These are phyloP conservation scores for Elgaria multicarinata DNA, from an alignment of 2,113 vertebrate species.

Conservation along the genomic window DNA sequence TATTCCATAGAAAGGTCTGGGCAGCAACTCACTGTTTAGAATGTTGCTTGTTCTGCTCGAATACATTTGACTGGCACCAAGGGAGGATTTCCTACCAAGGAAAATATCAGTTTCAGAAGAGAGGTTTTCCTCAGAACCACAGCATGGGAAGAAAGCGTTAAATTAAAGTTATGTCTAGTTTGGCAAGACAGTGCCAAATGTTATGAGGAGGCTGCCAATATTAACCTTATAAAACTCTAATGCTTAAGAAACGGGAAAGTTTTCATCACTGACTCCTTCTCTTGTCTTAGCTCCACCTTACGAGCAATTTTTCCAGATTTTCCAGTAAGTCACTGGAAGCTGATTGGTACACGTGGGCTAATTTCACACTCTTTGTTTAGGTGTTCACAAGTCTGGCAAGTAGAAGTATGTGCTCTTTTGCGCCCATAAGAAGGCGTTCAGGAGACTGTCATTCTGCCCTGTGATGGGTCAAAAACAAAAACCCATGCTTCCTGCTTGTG, in stretches of 20 bases:
- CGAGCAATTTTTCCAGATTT: conserved; percentile 67
- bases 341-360: conserved; percentile 62
- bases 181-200: not conserved
- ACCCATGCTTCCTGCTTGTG: not conserved
- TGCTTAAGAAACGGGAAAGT: conserved; percentile 28
- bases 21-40: not conserved
- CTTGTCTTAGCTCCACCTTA: conserved; percentile 63
- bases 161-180: not conserved
- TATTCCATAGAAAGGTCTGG: not conserved
- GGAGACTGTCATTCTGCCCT: not conserved
- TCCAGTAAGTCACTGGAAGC: conserved; percentile 65
- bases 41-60: not conserved
- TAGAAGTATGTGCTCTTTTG: not conserved
- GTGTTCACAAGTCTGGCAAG: conserved; percentile 52
- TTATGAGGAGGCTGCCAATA: not conserved
- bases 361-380: conserved; percentile 59
- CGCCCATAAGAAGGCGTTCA: not conserved
- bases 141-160: not conserved
- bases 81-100: not conserved
- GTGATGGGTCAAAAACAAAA: not conserved
- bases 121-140: not conserved
- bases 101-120: not conserved
- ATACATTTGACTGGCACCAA: too few species aligned
- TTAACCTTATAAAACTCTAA: not conserved
- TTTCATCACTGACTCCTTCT: conserved; percentile 61